These are phyloP conservation scores for Seladonia tumulorum DNA, from an alignment of 2,888 invertebrate species.

Conservation along the genomic window DNA sequence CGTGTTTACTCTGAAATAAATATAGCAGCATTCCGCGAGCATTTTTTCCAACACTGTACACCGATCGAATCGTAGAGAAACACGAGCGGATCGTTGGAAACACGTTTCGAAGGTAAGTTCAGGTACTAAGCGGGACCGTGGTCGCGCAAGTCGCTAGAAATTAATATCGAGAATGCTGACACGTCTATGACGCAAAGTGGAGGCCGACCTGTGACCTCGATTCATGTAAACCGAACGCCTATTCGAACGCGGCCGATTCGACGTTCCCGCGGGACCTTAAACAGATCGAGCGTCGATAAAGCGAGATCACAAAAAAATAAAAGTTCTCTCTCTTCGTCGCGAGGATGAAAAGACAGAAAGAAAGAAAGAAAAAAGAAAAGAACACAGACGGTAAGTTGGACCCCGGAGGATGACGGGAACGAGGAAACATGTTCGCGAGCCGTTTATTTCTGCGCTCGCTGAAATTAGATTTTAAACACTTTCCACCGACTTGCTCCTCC, in stretches of 20 bases:
- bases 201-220: slow-evolving; percentile 64
- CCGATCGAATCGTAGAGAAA: not conserved
- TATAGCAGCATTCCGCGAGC: not conserved
- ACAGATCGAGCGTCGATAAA: not conserved
- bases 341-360: too few species aligned
- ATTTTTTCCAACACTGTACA: slow-evolving; percentile 1
- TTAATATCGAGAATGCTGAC: slow-evolving; percentile 37
- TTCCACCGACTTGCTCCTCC: slow-evolving; percentile 20
- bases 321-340: not conserved
- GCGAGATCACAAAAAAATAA: not conserved
- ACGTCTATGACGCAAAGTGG: slow-evolving; percentile 50
- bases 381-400: not conserved
- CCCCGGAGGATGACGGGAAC: not conserved
- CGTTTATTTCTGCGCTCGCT: slow-evolving; percentile 32
- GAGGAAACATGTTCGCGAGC: slow-evolving; percentile 7
- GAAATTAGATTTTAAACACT: slow-evolving; percentile 37
- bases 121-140: slow-evolving; percentile 17
- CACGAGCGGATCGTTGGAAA: slow-evolving; percentile 12
- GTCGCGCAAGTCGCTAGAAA: slow-evolving; percentile 34
- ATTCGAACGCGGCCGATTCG: slow-evolving; percentile 27
- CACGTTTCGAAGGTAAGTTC: slow-evolving; percentile 1
- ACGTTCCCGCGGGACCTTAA: not conserved
- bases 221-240: slow-evolving; percentile 45
- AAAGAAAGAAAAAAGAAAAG: too few species aligned
- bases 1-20: not conserved